Conservation (phyloP, 2,888 invertebrate genomes). For the Luperina testacea region DNA sequence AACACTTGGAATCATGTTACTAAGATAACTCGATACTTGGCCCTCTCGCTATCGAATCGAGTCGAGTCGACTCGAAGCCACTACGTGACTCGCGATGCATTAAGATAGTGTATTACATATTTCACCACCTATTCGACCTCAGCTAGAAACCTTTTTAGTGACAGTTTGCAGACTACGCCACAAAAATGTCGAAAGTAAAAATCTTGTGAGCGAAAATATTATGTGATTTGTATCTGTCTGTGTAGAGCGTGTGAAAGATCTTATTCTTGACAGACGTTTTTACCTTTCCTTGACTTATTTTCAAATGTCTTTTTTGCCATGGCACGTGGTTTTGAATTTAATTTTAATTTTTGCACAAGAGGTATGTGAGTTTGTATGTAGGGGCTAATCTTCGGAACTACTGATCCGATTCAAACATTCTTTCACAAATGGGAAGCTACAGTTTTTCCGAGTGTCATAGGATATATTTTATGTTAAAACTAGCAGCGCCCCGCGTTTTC, state of each 20-base stretch:
- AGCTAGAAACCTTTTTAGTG: slow-evolving; percentile 54
- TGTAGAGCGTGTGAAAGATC: slow-evolving; percentile 63
- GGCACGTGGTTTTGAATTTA: background rate
- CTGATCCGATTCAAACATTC: background rate
- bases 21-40: slow-evolving; percentile 67
- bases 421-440: background rate
- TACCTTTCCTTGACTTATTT: slow-evolving; percentile 27
- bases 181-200: slow-evolving; percentile 54
- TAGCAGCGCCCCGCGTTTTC: too few species aligned
- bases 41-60: slow-evolving; percentile 63
- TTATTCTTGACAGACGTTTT: slow-evolving; percentile 29
- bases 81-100: slow-evolving; percentile 83
- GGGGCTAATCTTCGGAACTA: background rate
- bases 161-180: slow-evolving; percentile 45
- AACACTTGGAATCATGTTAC: slow-evolving; percentile 68
- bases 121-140: slow-evolving; percentile 79
- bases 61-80: slow-evolving; percentile 68
- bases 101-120: slow-evolving; percentile 83
- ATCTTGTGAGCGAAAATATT: slow-evolving; percentile 49
- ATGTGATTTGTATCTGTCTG: slow-evolving; percentile 49
- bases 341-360: background rate
- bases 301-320: slow-evolving; percentile 7
- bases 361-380: background rate
- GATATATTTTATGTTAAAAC: too few species aligned
- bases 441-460: background rate